Base-by-base conservation (phyloP, 2,888 invertebrate species). In the Leptura quadrifasciata region DNA sequence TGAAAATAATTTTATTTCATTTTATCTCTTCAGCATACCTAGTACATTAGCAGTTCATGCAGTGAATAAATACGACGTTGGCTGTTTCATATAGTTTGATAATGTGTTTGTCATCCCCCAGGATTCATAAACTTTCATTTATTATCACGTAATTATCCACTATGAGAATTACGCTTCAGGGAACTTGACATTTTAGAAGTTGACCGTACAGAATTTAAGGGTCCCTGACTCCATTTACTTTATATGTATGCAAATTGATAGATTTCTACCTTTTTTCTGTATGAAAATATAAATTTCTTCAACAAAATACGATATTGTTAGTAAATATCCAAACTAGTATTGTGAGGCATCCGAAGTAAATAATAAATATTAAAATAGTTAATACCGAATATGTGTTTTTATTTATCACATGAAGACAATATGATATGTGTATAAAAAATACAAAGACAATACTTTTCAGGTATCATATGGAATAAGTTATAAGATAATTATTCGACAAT, bases 151-250 rank as follows among this genome's bases (percentile, higher is more conserved):
- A 63, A 63, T 63, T 63, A 20, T 39, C 39, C 63, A 63, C 63
- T 39, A 63, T 63, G 63, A 20, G 21, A 63, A 63, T 63, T 63
- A 63, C 63, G 35, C 63, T 63, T 63, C 63, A 39, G 63, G 63
- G 63, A 63, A 63, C 39, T 39, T 63, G 20, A 39, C 39, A 63
- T 63, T 63, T 63, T 15, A 63, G 63, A 39, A 63, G 63, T 63
- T 63, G 63, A 27, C 39, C 17, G 35, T 63, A 15, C 12, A 63
- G 27, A 61, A 35, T 61, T 61, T 61, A 61, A 61, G 39, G 39
- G 18, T 39, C 39, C 39, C 39, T 35, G 18, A 63, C 63, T 47
- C 10, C 18, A 47, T n/a, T 39, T 39, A n/a, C 15, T 15, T 47
- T 47, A 47, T 47, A 47, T 6, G 15, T 47, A n/a, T 6, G 17